Percentiles rank a stretch among this genome's conserved stretches.
Evolutionary conservation across 2,797 vertebrate species (phyloP).

Genomic region (Anisognathus igniventris): DNA sequence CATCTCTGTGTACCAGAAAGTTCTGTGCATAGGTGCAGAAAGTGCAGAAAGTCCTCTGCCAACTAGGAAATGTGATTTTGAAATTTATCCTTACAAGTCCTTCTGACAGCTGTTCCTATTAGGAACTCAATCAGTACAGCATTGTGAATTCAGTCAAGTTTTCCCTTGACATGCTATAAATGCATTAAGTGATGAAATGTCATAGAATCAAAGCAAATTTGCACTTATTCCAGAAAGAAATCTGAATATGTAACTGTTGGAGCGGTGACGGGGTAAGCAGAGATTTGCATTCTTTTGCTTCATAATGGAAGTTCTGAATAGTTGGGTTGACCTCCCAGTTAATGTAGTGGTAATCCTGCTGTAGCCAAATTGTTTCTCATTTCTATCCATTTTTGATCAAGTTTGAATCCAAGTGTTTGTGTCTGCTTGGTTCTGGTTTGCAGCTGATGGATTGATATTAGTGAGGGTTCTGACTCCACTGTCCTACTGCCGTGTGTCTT

Average conservation of each 20-base stretch:
- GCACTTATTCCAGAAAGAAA: conserved; percentile 35
- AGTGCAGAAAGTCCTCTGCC: not conserved
- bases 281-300: not conserved
- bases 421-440: not conserved
- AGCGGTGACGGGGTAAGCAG: not conserved
- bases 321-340: not conserved
- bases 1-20: not conserved
- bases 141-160: conserved; percentile 47
- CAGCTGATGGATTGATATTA: not conserved
- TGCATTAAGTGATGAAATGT: conserved; percentile 44
- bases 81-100: conserved; percentile 9
- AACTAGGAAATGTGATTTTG: not conserved
- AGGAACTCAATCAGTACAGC: conserved; percentile 32
- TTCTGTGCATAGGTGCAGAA: not conserved
- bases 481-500: not conserved
- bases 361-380: not conserved
- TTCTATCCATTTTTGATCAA: not conserved
- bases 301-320: not conserved
- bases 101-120: conserved; percentile 42
- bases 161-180: conserved; percentile 35
- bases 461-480: not conserved
- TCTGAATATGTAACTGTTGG: not conserved
- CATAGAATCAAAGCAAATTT: conserved; percentile 48
- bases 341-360: not conserved
- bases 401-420: not conserved